Percentiles rank a stretch among this genome's conserved stretches.
phyloP scores from a whole-genome alignment of 2,113 vertebrate species.

The Camelus dromedarius region DNA sequence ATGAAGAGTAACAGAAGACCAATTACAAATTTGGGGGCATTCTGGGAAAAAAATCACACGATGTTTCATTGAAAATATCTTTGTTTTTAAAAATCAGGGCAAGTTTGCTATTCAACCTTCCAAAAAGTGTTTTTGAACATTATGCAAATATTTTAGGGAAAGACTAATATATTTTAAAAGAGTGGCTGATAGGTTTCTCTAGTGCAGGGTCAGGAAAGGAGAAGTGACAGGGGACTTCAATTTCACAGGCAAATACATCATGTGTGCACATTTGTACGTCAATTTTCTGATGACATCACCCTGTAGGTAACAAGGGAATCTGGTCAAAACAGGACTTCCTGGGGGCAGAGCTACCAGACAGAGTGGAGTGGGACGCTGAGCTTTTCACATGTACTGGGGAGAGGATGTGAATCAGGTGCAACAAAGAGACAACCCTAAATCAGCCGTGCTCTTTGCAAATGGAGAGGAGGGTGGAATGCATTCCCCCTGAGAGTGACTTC shows the following conservation, averaged over 20 bases:
- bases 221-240: not conserved
- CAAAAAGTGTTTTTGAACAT: constrained; percentile 47
- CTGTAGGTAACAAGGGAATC: not conserved
- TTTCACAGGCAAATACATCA: not conserved
- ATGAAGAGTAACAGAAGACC: constrained; percentile 28
- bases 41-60: not conserved
- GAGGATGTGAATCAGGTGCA: not conserved
- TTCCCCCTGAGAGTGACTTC: not conserved
- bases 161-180: not conserved
- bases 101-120: constrained; percentile 47
- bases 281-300: not conserved
- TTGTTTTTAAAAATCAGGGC: constrained; percentile 49
- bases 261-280: not conserved
- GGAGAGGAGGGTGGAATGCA: not conserved
- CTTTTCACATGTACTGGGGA: not conserved
- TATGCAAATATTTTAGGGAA: constrained; percentile 43
- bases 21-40: not conserved
- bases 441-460: not conserved
- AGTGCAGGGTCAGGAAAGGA: not conserved
- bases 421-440: not conserved
- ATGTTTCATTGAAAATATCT: constrained; percentile 43
- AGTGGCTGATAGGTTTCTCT: not conserved
- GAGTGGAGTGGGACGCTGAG: not conserved
- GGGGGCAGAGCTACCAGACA: not conserved
- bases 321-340: not conserved